Conservation (phyloP, 2,113 vertebrate species). For the Polypterus bichir region DNA sequence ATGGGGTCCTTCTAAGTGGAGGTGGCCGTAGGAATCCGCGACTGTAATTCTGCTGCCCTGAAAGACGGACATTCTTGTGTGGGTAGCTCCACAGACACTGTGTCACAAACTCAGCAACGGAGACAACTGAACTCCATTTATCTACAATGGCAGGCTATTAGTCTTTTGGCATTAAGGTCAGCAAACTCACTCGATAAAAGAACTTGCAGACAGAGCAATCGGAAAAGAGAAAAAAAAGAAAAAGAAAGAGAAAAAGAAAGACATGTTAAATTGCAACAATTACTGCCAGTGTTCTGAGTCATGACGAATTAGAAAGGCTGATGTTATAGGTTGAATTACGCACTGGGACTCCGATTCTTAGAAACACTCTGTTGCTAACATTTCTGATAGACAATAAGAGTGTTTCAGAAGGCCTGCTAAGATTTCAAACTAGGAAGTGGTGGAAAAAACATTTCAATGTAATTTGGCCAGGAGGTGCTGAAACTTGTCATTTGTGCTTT, state of each 20-base stretch:
- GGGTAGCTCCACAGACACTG: conserved; percentile 25
- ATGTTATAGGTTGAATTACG: conserved; percentile 11
- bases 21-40: conserved; percentile 22
- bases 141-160: conserved; percentile 34
- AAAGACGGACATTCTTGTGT: conserved; percentile 37
- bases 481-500: too few species aligned
- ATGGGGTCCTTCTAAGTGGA: conserved; percentile 8
- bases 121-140: conserved; percentile 31
- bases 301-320: conserved; percentile 22
- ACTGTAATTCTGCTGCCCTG: conserved; percentile 10
- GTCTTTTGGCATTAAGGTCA: conserved; percentile 28
- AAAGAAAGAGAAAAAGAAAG: background rate
- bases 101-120: conserved; percentile 21
- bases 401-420: background rate
- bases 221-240: conserved; percentile 19
- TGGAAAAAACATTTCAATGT: too few species aligned
- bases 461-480: too few species aligned
- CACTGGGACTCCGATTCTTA: conserved; percentile 2
- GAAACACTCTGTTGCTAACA: conserved; percentile 9
- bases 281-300: conserved; percentile 17
- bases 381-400: conserved; percentile 1
- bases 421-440: too few species aligned
- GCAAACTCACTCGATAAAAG: conserved; percentile 23
- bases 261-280: conserved; percentile 22
- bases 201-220: conserved; percentile 29